Evolutionary conservation across 2,888 invertebrate species (phyloP).

Genomic region (Cephus nigrinus): DNA sequence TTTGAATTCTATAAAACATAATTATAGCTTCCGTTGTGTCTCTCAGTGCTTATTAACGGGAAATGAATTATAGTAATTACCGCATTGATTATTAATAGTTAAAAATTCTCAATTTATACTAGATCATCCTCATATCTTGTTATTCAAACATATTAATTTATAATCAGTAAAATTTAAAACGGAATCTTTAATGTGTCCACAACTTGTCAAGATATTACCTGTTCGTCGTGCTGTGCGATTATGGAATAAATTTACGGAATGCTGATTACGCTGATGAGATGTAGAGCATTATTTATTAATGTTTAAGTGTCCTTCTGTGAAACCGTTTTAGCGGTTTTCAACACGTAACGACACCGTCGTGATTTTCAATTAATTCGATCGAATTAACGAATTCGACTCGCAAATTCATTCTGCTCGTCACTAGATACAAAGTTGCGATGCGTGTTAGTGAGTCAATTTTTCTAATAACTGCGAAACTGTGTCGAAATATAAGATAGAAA

Average conservation of each 20-base stretch:
- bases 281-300: not conserved
- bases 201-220: not conserved
- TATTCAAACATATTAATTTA: not conserved
- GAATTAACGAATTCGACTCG: not conserved
- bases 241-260: not conserved
- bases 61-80: no score
- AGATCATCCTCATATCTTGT: no score
- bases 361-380: not conserved
- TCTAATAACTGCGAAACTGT: not conserved
- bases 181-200: not conserved
- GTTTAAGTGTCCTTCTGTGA: not conserved
- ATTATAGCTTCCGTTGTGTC: no score
- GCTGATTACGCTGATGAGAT: not conserved
- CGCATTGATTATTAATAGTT: no score
- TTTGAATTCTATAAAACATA: no score
- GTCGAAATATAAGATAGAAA: not conserved
- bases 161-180: not conserved
- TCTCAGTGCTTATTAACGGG: no score
- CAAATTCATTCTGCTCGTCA: not conserved
- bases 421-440: not conserved
- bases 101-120: no score
- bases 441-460: not conserved
- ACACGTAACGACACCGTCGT: not conserved
- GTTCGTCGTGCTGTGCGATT: not conserved
- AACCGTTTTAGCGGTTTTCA: not conserved